Evolutionary conservation across 2,888 invertebrate species (phyloP), one percentile per base, ranked within the genome.

Genomic region (Platycheirus rosarum): DNA sequence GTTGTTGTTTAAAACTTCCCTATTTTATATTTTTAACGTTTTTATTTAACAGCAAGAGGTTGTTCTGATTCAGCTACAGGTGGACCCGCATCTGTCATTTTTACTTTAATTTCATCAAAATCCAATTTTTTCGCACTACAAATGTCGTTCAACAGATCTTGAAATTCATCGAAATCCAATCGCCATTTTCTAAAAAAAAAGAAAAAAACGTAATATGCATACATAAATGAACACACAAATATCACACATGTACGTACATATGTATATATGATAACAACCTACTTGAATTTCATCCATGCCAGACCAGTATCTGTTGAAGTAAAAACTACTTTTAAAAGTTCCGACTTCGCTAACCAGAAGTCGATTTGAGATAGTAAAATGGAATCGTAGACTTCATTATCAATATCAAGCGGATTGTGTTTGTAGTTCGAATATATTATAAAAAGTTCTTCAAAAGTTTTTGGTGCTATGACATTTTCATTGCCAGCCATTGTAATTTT

Each of bases 201-300:
- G 6, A 23, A 23, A 2, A 2, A 23, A n/a, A n/a, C n/a, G n/a
- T n/a, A n/a, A n/a, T n/a, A n/a, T n/a, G n/a, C n/a, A n/a, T n/a
- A n/a, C n/a, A n/a, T n/a, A n/a, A n/a, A n/a, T n/a, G n/a, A n/a
- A n/a, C n/a, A n/a, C n/a, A n/a, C n/a, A n/a, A n/a, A n/a, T n/a
- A n/a, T n/a, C n/a, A n/a, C n/a, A n/a, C n/a, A n/a, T n/a, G n/a
- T n/a, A n/a, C n/a, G n/a, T n/a, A n/a, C n/a, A n/a, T n/a, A n/a
- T n/a, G n/a, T n/a, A n/a, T n/a, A n/a, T n/a, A n/a, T n/a, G n/a
- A n/a, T n/a, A n/a, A n/a, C n/a, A n/a, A 40, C 13, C 29, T 62
- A 87, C 88, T 87, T 88, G 13, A 87, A 88, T 29, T 87, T 86
- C 86, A 87, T 87, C 65, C 88, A 89, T 26, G 87, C 85, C 7